A percentile compares a stretch with the other conserved stretches of the same genome.
Evolutionary conservation across 2,888 invertebrate species (phyloP).

Genomic region (Himalopsyche japonica): DNA sequence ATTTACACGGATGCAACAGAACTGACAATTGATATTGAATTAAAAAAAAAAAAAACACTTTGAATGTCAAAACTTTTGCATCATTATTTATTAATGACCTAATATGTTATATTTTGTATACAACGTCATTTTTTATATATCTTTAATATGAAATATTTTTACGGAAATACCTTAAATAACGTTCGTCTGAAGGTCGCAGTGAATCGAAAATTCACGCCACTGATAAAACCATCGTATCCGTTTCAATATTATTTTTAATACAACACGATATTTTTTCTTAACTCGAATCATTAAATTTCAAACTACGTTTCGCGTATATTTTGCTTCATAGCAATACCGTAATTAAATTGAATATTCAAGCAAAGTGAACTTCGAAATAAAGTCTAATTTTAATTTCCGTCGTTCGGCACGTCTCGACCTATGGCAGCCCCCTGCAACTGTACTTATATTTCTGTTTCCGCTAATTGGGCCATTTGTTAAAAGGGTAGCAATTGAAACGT

Average conservation of each 20-base stretch:
- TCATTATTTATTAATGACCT: too few relatives aligned
- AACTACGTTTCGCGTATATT: background rate
- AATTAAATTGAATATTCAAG: background rate
- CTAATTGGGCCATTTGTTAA: constrained; percentile 28
- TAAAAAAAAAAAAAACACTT: too few relatives aligned
- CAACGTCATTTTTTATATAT: too few relatives aligned
- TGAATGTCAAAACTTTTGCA: too few relatives aligned
- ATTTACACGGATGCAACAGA: too few relatives aligned
- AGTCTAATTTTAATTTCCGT: constrained; percentile 18
- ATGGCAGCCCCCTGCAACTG: constrained; percentile 2
- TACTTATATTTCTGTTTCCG: constrained; percentile 7
- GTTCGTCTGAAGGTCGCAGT: too few relatives aligned
- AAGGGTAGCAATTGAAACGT: background rate
- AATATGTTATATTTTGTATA: too few relatives aligned
- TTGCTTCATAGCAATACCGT: background rate
- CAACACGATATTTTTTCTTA: background rate
- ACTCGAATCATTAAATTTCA: background rate
- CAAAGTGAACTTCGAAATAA: constrained; percentile 2
- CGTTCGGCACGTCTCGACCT: constrained; percentile 12
- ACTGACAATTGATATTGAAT: too few relatives aligned
- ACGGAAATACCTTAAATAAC: too few relatives aligned
- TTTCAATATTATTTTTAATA: background rate
- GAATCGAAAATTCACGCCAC: too few relatives aligned
- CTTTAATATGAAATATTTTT: too few relatives aligned
- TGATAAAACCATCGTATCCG: background rate